Conservation (phyloP, 2,888 invertebrate genomes). For the Teleogryllus oceanicus region DNA sequence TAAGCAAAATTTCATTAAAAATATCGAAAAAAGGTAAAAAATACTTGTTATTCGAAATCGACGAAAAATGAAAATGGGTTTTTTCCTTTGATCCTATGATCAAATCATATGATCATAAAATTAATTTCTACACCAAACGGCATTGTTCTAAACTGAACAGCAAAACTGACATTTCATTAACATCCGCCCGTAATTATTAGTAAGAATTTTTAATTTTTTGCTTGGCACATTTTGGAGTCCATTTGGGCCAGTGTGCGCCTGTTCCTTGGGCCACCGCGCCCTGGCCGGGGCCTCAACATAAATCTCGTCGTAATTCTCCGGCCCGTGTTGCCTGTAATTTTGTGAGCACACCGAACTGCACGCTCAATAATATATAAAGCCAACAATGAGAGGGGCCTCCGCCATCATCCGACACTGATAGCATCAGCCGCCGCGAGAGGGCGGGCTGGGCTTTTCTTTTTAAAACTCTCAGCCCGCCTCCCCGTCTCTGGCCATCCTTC, state of each 20-base stretch:
- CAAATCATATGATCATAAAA: no score
- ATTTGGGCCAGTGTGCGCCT: no score
- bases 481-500: neutral
- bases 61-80: no score
- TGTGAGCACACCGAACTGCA: conserved; percentile 10
- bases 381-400: neutral
- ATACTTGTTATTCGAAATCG: no score
- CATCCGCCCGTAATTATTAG: neutral
- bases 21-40: no score
- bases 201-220: neutral
- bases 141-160: no score
- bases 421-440: neutral
- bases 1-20: no score
- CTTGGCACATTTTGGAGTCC: no score
- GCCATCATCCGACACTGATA: conserved; percentile 1
- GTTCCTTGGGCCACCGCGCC: neutral
- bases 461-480: neutral
- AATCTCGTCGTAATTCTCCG: neutral
- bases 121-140: no score
- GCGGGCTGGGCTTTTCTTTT: neutral
- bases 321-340: conserved; percentile 18
- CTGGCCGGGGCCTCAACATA: neutral
- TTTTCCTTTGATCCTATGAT: no score
- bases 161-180: no score
- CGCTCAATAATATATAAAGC: conserved; percentile 9